These are phyloP conservation scores for Muscicapa comitata DNA, from an alignment of 2,797 vertebrate genomes.

Conservation along the genomic window DNA sequence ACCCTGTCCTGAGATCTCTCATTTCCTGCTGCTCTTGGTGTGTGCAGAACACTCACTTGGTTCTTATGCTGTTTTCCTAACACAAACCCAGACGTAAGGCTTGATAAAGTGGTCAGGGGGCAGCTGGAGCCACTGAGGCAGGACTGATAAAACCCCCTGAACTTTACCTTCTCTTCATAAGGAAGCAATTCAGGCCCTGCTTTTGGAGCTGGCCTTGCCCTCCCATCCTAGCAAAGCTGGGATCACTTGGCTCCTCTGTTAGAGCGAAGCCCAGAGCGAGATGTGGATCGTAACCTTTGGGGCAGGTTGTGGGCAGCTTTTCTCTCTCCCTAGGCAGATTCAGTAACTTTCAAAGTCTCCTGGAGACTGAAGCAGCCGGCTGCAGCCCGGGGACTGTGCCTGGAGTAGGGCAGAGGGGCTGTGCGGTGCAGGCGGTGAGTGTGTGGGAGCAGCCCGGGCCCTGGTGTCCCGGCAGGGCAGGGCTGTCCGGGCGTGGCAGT, in stretches of 20 bases:
- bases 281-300: not conserved
- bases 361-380: rapidly evolving
- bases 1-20: not conserved
- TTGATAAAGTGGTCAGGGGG: not conserved
- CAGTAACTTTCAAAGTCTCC: not conserved
- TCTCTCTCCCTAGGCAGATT: not conserved
- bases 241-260: not conserved
- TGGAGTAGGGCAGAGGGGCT: not conserved
- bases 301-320: not conserved
- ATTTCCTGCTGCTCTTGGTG: not conserved
- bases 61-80: not conserved
- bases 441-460: not conserved
- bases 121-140: not conserved
- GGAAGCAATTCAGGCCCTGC: not conserved
- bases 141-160: not conserved
- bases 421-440: rapidly evolving
- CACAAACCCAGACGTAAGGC: not conserved
- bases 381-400: rapidly evolving
- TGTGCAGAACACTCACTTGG: not conserved
- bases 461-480: not conserved
- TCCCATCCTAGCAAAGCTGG: not conserved
- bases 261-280: not conserved
- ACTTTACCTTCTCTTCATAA: not conserved
- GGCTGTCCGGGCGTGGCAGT: not conserved
- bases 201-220: not conserved